Percentiles rank a stretch among this genome's conserved stretches.
phyloP scores from a whole-genome alignment of 2,797 vertebrate species.

The Synanceia verrucosa region DNA sequence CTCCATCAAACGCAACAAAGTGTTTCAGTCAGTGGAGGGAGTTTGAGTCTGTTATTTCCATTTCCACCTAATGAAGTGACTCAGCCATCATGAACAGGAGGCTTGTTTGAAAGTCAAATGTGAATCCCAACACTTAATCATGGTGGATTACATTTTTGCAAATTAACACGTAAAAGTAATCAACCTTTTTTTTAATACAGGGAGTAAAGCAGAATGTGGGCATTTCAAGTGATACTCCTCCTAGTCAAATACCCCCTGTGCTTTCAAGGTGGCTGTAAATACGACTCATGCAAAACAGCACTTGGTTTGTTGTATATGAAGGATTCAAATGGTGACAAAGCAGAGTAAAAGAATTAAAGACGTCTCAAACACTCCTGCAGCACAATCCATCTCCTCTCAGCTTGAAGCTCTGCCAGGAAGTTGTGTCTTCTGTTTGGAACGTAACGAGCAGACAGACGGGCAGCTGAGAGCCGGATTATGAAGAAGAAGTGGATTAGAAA shows the following conservation, averaged over 20 bases:
- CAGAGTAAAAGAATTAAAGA: not conserved
- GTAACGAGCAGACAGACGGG: not conserved
- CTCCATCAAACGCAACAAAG: slow-evolving; percentile 5
- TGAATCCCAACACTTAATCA: not conserved
- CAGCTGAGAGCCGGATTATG: not conserved
- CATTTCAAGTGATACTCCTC: slow-evolving; percentile 4
- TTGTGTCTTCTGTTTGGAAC: slow-evolving; percentile 15
- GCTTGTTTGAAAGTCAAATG: not conserved
- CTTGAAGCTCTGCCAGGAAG: not conserved
- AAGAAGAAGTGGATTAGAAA: not conserved
- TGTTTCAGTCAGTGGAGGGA: not conserved
- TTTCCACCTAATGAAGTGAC: not conserved
- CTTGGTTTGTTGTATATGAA: not conserved
- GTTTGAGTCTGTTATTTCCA: not conserved
- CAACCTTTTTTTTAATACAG: not conserved
- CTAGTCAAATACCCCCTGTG: slow-evolving; percentile 3
- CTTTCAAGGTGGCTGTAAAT: not conserved
- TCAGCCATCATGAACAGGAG: not conserved
- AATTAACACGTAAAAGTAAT: slow-evolving; percentile 3
- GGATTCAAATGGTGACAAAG: not conserved
- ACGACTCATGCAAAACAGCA: not conserved
- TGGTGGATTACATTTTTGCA: not conserved
- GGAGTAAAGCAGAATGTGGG: slow-evolving; percentile 24
- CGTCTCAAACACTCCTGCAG: not conserved
- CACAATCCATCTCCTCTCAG: not conserved